phyloP scores from a whole-genome alignment of 2,113 vertebrate species.

The Xenus cinereus region DNA sequence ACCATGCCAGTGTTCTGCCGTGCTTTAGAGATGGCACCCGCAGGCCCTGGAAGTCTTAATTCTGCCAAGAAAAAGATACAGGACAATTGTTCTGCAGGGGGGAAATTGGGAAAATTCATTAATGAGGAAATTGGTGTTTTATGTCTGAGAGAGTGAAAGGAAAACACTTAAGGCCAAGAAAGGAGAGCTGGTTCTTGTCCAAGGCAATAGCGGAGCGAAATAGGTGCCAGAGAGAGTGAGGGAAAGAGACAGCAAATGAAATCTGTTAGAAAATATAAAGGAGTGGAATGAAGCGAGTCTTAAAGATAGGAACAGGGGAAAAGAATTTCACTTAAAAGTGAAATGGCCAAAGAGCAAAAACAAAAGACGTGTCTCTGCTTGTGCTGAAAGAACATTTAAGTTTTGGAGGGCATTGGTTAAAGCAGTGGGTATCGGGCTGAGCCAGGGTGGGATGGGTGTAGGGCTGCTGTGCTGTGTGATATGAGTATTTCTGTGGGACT shows the following conservation, averaged over 20 bases:
- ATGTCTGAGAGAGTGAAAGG: neutral
- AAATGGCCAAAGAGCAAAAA: neutral
- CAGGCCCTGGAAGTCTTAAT: neutral
- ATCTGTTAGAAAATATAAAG: neutral
- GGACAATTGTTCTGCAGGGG: constrained; percentile 1
- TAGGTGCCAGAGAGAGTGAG: neutral
- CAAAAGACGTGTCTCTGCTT: neutral
- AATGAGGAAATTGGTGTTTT: neutral
- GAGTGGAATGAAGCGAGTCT: neutral
- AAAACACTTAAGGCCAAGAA: neutral
- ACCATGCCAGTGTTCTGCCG: neutral
- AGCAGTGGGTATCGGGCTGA: neutral
- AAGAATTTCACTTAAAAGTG: neutral
- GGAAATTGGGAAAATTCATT: neutral
- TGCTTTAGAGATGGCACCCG: neutral
- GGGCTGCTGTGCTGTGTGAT: accelerated
- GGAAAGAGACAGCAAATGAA: neutral
- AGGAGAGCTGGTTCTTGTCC: neutral
- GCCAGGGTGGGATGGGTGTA: neutral
- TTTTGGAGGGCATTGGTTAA: neutral
- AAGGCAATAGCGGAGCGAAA: neutral
- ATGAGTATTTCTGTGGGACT: neutral
- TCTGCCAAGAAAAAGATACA: neutral
- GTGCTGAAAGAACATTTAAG: neutral
- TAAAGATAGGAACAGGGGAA: neutral